Percentiles rank a stretch among this genome's conserved stretches.
phyloP scores from a whole-genome alignment of 2,888 invertebrate genomes.

The Trissoscelio sp. region DNA sequence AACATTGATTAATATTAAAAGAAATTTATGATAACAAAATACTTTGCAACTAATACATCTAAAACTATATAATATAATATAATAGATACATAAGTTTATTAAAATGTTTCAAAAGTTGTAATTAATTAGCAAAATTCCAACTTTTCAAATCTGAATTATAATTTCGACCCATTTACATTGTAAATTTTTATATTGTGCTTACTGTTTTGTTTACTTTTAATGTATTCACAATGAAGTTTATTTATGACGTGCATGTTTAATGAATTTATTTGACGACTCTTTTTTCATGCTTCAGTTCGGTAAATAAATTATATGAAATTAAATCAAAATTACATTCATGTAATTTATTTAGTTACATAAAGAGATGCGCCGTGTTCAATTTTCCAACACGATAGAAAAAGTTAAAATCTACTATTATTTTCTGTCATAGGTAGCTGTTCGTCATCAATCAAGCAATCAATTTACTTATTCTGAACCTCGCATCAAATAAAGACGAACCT shows the following conservation, averaged over 20 bases:
- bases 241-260: not conserved
- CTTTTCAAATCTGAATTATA: not conserved
- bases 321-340: no score
- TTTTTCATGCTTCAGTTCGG: no score
- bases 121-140: not conserved
- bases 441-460: not conserved
- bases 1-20: not conserved
- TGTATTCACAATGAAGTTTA: not conserved
- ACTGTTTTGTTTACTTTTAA: not conserved
- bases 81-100: no score
- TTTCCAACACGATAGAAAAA: no score
- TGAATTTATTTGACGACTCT: no score
- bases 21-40: not conserved
- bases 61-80: no score
- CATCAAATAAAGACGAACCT: not conserved
- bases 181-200: not conserved
- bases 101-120: not conserved
- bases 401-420: not conserved
- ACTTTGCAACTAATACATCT: no score
- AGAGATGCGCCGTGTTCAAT: no score
- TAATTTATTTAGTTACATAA: no score
- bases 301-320: no score
- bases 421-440: not conserved
- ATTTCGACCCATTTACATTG: not conserved
- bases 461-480: not conserved